These are phyloP conservation scores for Onychorhynchus coronatus DNA, from an alignment of 2,113 vertebrate species.

Conservation along the genomic window DNA sequence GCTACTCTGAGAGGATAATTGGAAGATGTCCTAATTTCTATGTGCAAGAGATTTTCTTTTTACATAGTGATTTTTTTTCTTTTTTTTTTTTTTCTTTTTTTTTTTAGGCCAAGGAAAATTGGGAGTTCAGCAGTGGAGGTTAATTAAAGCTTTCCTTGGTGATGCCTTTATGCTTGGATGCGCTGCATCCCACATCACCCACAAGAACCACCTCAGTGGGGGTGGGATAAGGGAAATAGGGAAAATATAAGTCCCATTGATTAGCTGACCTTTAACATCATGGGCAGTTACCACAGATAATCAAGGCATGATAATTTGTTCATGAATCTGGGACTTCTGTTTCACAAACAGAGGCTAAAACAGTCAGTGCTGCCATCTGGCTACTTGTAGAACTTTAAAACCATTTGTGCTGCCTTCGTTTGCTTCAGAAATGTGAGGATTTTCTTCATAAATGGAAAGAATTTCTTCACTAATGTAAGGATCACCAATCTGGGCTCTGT, in stretches of 20 bases:
- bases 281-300: background rate
- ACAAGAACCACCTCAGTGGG: background rate
- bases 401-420: background rate
- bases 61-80: background rate
- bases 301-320: background rate
- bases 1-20: background rate
- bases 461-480: background rate
- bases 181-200: background rate
- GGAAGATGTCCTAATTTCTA: background rate
- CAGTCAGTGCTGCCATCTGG: constrained; percentile 11
- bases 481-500: background rate
- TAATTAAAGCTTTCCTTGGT: background rate
- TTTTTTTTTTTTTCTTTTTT: too few species aligned
- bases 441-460: background rate
- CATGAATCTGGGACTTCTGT: background rate
- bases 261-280: background rate
- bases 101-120: background rate
- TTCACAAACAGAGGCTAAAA: background rate
- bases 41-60: background rate
- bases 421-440: background rate
- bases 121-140: background rate
- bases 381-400: background rate
- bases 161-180: background rate
- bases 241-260: background rate
- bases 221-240: background rate